Evolutionary conservation across 2,113 vertebrate species (phyloP).

Genomic region (Leptosomus discolor): DNA sequence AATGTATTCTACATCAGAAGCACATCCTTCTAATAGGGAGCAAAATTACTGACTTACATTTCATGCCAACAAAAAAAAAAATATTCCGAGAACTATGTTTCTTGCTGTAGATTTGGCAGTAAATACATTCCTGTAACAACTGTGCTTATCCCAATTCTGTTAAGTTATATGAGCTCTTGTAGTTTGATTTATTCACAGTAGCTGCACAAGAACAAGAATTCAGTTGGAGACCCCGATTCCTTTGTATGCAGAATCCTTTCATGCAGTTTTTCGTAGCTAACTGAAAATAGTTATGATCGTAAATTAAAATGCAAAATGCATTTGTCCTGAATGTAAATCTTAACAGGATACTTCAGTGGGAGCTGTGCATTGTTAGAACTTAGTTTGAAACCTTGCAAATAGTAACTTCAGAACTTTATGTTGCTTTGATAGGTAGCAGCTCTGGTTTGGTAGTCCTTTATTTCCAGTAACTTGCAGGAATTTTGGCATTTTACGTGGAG

Average conservation of each 20-base stretch:
- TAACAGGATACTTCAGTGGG: background rate
- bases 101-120: background rate
- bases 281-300: constrained; percentile 13
- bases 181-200: constrained; percentile 16
- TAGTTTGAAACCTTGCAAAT: background rate
- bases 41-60: background rate
- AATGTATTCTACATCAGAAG: background rate
- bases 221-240: accelerated
- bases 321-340: background rate
- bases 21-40: background rate
- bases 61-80: background rate
- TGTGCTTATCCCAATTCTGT: background rate
- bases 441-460: background rate
- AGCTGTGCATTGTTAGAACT: background rate
- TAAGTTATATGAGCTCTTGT: background rate
- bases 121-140: background rate
- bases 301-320: background rate
- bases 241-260: background rate
- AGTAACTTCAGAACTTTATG: background rate
- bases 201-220: background rate
- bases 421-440: background rate
- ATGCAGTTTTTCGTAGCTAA: background rate
- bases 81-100: background rate
- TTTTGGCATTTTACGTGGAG: background rate
- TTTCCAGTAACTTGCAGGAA: background rate